Percentiles rank a stretch among this genome's conserved stretches.
phyloP scores from a whole-genome alignment of 1,140 invertebrate species.

The Brachionus paranguensis region DNA sequence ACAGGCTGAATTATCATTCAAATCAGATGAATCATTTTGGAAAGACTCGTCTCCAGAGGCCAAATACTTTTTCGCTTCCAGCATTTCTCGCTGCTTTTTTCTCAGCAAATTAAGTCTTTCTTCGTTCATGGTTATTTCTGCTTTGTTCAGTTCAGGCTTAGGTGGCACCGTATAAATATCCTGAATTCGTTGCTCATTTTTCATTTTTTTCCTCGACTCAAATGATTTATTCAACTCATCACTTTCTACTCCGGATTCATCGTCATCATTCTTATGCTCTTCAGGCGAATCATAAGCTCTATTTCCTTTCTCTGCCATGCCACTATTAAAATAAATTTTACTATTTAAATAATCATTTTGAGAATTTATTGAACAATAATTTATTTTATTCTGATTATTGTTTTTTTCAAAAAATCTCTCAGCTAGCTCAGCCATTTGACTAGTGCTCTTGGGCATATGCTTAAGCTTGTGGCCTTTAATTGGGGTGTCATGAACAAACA shows the following conservation, averaged over 20 bases:
- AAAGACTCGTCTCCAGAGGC: background rate
- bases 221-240: slow-evolving; percentile 18
- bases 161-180: background rate
- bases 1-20: background rate
- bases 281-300: background rate
- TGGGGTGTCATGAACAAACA: background rate
- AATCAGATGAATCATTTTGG: background rate
- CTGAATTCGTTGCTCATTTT: background rate
- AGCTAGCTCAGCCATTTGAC: slow-evolving; percentile 1
- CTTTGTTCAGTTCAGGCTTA: background rate
- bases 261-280: background rate
- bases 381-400: background rate
- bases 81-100: slow-evolving; percentile 4
- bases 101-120: background rate
- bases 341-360: background rate
- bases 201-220: background rate
- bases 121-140: background rate
- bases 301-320: background rate
- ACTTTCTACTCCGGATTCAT: slow-evolving; percentile 19
- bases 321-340: background rate
- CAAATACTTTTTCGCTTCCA: slow-evolving; percentile 14
- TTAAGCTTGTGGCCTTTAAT: slow-evolving; percentile 12
- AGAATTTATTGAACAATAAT: background rate
- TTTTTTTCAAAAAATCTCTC: background rate
- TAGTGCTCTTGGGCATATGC: background rate